Percentiles rank a stretch among this genome's conserved stretches.
Evolutionary conservation across 1,140 invertebrate species (phyloP).

Genomic region (Lutraria rhynchaena): DNA sequence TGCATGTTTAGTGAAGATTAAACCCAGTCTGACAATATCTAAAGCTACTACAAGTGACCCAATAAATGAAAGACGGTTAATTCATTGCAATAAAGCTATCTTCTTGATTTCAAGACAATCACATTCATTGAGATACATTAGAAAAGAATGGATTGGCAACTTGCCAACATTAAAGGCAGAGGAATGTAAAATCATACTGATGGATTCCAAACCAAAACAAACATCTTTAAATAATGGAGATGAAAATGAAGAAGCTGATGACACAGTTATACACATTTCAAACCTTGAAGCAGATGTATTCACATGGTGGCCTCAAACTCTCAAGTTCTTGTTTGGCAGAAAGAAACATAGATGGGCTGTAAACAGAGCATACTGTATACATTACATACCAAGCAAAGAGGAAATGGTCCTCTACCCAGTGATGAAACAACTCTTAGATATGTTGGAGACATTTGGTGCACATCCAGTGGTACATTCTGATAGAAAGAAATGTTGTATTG

Average conservation of each 20-base stretch:
- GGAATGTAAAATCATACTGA: not conserved
- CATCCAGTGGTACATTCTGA: not conserved
- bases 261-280: not conserved
- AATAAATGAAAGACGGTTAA: not conserved
- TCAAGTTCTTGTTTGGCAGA: conserved; percentile 2
- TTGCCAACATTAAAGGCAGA: not conserved
- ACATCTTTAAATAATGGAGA: not conserved
- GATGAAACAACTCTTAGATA: not conserved
- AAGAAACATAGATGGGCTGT: too few species aligned
- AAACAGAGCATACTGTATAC: not conserved
- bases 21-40: not conserved
- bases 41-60: not conserved
- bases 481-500: conserved; percentile 2
- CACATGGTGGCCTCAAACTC: not conserved
- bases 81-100: not conserved
- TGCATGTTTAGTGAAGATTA: not conserved
- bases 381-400: not conserved
- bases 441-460: conserved; percentile 7
- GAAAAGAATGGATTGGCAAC: conserved; percentile 15
- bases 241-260: not conserved
- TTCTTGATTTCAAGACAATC: not conserved
- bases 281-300: not conserved
- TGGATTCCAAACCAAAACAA: not conserved
- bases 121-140: too few species aligned
- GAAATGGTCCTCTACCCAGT: not conserved